phyloP scores from a whole-genome alignment of 2,888 invertebrate species.

The Dusona sp. region DNA sequence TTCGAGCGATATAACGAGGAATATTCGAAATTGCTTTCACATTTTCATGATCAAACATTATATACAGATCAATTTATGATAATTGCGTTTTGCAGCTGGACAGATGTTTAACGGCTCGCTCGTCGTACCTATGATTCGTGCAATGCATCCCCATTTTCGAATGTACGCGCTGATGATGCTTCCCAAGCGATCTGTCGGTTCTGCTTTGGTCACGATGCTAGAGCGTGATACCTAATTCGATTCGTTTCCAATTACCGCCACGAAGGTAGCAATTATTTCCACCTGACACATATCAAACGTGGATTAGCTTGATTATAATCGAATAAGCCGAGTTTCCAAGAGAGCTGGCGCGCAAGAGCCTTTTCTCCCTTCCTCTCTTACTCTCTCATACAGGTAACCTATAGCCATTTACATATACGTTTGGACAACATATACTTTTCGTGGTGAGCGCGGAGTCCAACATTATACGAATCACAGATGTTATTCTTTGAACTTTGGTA shows the following conservation, averaged over 20 bases:
- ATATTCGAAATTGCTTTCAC: conserved; percentile 7
- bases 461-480: conserved; percentile 34
- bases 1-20: not conserved
- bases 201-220: conserved; percentile 58
- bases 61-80: conserved; percentile 57
- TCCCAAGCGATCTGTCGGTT: conserved; percentile 39
- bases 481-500: conserved; percentile 18
- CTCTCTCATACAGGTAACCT: not conserved
- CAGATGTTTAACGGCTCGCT: conserved; percentile 50
- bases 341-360: conserved; percentile 27
- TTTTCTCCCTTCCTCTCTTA: conserved; percentile 33
- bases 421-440: conserved; percentile 10
- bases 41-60: conserved; percentile 24
- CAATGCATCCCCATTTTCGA: conserved; percentile 44
- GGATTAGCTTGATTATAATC: conserved; percentile 82
- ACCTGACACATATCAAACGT: conserved; percentile 82
- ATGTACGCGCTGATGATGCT: conserved; percentile 50
- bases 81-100: conserved; percentile 51
- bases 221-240: conserved; percentile 72
- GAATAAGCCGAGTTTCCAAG: conserved; percentile 73
- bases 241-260: conserved; percentile 79
- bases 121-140: conserved; percentile 44
- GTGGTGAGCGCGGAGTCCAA: not conserved
- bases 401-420: not conserved
- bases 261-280: conserved; percentile 79